Conservation (phyloP, 2,797 vertebrate species). For the Trichosurus vulpecula region DNA sequence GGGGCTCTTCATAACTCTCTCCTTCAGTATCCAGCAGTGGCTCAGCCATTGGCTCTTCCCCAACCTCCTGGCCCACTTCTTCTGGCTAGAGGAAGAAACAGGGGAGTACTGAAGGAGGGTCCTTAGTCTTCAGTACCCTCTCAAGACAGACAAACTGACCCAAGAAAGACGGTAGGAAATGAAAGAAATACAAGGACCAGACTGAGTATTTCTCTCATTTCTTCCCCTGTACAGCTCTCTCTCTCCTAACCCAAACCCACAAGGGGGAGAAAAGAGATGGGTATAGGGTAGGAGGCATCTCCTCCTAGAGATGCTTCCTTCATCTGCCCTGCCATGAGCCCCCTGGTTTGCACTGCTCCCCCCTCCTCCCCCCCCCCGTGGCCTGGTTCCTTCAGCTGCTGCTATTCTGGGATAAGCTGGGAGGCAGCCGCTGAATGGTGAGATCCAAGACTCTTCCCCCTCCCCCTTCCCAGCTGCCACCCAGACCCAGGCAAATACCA, state of each 20-base stretch:
- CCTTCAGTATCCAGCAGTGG: conserved; percentile 95
- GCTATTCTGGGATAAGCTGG: conserved; percentile 90
- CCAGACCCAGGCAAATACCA: conserved; percentile 58
- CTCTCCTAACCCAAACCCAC: background rate
- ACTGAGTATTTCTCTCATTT: background rate
- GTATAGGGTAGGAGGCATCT: background rate
- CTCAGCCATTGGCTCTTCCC: conserved; percentile 93
- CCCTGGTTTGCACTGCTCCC: conserved; percentile 42
- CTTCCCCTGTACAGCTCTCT: background rate
- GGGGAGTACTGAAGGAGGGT: conserved; percentile 5
- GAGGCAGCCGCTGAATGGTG: conserved; percentile 81
- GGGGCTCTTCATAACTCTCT: conserved; percentile 93
- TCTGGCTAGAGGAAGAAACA: conserved; percentile 88
- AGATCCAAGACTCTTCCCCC: conserved; percentile 79
- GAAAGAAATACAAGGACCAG: background rate
- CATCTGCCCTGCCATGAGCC: conserved; percentile 15
- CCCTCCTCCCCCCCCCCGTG: conserved; percentile 78
- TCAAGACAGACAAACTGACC: background rate
- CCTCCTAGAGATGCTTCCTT: background rate
- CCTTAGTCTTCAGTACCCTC: background rate
- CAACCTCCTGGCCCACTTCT: conserved; percentile 97
- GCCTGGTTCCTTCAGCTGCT: conserved; percentile 88
- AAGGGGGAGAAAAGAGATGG: background rate
- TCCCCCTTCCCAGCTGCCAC: conserved; percentile 75
- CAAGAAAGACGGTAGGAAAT: background rate